Evolutionary conservation across 1,140 invertebrate species (phyloP).

Genomic region (Branchinecta lynchi): DNA sequence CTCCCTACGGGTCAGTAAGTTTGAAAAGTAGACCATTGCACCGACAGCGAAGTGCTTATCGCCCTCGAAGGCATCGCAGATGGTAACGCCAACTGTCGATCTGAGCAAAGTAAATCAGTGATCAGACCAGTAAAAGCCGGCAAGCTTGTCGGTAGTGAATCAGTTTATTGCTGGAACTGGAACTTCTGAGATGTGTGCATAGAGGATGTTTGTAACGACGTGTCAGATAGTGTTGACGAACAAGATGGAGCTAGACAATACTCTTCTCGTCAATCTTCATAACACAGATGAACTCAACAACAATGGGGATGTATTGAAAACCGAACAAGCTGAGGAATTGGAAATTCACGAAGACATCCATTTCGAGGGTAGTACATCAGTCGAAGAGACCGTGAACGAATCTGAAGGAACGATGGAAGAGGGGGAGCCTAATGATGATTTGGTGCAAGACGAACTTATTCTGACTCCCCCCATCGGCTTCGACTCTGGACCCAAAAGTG

Average conservation of each 20-base stretch:
- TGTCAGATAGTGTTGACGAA: not conserved
- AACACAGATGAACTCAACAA: no score
- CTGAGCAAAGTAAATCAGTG: conserved; percentile 5
- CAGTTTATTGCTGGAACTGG: not conserved
- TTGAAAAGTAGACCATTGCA: not conserved
- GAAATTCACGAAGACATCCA: not conserved
- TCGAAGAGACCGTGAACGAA: not conserved
- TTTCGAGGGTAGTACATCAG: not conserved
- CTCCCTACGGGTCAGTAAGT: not conserved
- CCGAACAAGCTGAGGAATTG: not conserved
- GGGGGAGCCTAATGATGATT: not conserved
- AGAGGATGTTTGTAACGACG: not conserved
- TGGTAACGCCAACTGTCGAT: not conserved
- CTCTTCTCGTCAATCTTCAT: not conserved
- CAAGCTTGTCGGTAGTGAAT: not conserved
- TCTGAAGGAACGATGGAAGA: not conserved
- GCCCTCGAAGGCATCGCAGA: conserved; percentile 1
- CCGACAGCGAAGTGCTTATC: not conserved
- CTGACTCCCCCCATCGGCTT: not conserved
- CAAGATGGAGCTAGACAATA: not conserved
- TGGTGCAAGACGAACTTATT: not conserved
- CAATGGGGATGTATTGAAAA: not conserved
- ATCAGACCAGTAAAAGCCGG: not conserved
- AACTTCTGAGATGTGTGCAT: not conserved
- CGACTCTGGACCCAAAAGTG: not conserved